These are phyloP conservation scores for Pteronotus mesoamericanus DNA, from an alignment of 2,797 vertebrate species.

Conservation along the genomic window DNA sequence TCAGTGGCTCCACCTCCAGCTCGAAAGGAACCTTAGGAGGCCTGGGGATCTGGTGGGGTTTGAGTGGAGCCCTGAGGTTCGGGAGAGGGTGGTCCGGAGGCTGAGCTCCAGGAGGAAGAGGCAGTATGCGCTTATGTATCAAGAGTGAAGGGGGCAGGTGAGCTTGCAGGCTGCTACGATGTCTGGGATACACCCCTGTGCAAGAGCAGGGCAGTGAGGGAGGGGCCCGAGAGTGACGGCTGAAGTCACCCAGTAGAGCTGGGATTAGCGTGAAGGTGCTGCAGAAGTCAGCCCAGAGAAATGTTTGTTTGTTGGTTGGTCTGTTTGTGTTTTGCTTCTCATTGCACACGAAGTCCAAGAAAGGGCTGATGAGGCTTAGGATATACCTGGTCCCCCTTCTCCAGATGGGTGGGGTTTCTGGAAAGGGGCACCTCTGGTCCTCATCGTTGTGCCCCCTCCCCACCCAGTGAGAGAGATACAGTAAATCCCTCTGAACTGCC, in stretches of 20 bases:
- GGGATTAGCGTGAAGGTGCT: neutral
- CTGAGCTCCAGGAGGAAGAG: neutral
- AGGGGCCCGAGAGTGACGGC: neutral
- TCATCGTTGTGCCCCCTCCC: neutral
- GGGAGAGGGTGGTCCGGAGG: neutral
- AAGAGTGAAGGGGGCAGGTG: neutral
- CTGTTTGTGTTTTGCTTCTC: no score
- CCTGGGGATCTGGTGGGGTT: neutral
- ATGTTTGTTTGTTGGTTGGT: neutral
- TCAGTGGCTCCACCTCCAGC: neutral
- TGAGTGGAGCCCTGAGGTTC: neutral
- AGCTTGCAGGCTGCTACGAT: rapidly evolving
- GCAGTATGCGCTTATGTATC: neutral
- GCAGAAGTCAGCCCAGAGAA: neutral
- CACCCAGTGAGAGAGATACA: neutral
- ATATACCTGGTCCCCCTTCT: neutral
- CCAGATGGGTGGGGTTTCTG: neutral
- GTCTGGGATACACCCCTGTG: neutral
- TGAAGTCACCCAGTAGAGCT: neutral
- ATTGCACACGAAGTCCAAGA: neutral
- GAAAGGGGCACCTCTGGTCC: neutral
- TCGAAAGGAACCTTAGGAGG: neutral
- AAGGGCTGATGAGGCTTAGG: neutral
- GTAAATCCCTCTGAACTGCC: neutral
- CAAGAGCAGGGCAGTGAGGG: no score